Evolutionary conservation across 2,113 vertebrate species (phyloP).

Genomic region (Meleagris gallopavo): DNA sequence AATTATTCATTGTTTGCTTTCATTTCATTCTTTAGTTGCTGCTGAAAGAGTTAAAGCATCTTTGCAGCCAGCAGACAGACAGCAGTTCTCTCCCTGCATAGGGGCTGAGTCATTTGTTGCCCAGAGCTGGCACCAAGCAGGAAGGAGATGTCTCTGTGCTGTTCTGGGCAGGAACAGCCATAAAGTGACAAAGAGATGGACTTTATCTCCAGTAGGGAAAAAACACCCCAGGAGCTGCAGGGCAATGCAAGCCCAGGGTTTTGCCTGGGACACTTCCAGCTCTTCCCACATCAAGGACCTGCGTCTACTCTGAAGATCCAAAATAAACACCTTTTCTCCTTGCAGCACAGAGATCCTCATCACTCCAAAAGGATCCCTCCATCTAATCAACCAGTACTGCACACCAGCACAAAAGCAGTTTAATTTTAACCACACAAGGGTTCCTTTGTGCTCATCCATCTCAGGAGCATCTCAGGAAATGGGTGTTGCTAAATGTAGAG

Average conservation of each 20-base stretch:
- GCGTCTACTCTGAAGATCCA: neutral
- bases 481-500: neutral
- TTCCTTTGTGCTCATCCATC: neutral
- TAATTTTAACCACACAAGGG: neutral
- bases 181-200: neutral
- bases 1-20: neutral
- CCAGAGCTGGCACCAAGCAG: neutral
- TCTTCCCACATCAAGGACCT: neutral
- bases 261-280: neutral
- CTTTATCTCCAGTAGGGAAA: neutral
- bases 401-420: neutral
- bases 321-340: accelerated
- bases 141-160: neutral
- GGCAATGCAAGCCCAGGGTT: neutral
- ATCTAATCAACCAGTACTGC: neutral
- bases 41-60: neutral
- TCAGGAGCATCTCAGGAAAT: neutral
- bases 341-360: neutral
- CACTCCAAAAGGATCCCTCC: neutral
- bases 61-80: neutral
- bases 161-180: neutral
- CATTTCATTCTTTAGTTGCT: neutral
- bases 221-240: neutral
- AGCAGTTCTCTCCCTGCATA: neutral
- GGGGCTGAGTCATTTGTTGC: neutral